These are phyloP conservation scores for Beris morrisii DNA, from an alignment of 2,888 invertebrate species.

Conservation along the genomic window DNA sequence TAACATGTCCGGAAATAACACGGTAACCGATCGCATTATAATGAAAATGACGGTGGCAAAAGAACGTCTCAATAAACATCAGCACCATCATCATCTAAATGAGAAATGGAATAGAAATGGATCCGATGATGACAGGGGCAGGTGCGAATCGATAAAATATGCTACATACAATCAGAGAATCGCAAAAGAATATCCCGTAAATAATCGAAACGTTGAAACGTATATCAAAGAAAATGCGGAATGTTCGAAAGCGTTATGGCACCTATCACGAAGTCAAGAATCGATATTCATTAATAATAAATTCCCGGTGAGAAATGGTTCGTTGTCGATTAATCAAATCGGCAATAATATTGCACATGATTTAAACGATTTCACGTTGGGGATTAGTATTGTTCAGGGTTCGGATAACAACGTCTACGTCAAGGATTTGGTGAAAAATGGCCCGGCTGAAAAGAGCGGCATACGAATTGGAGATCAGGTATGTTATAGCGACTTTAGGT, in stretches of 20 bases:
- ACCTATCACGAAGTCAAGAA: constrained; percentile 38
- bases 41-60: constrained; percentile 40
- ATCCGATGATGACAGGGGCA: not conserved
- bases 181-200: constrained; percentile 26
- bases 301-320: constrained; percentile 34
- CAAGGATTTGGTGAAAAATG: constrained; percentile 42
- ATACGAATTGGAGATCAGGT: constrained; percentile 42
- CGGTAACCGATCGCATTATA: constrained; percentile 39
- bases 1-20: constrained; percentile 63
- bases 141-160: constrained; percentile 28
- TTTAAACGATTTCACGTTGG: constrained; percentile 39
- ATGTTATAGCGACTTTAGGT: not conserved
- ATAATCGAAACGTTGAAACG: constrained; percentile 28
- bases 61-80: constrained; percentile 32
- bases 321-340: constrained; percentile 26
- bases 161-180: constrained; percentile 29
- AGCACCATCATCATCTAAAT: not conserved
- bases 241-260: constrained; percentile 32
- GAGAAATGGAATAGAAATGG: not conserved
- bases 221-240: constrained; percentile 25
- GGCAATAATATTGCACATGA: constrained; percentile 16
- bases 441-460: constrained; percentile 41
- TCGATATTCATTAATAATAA: constrained; percentile 38
- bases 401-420: constrained; percentile 43
- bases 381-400: constrained; percentile 43